Evolutionary conservation across 1,140 invertebrate species (phyloP).

Genomic region (Drosophila tristis): DNA sequence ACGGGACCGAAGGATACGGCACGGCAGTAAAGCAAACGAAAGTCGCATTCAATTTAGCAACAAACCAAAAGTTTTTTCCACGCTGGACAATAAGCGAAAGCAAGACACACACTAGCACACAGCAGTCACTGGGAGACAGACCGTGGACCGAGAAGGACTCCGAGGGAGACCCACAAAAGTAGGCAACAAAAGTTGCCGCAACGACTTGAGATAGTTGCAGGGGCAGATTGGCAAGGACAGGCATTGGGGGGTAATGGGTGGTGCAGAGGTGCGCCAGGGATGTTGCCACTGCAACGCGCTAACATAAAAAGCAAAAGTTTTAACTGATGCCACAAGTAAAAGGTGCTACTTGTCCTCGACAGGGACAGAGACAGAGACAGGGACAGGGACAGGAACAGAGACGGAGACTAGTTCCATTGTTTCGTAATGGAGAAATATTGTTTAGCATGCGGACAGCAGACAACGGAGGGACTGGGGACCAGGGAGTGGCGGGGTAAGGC

Average conservation of each 20-base stretch:
- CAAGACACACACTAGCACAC: conserved; percentile 34
- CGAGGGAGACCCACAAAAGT: conserved; percentile 34
- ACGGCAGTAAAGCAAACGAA: conserved; percentile 43
- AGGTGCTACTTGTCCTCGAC: conserved; percentile 73
- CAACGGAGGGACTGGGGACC: conserved; percentile 6
- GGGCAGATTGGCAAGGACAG: conserved; percentile 2
- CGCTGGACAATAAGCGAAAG: conserved; percentile 70
- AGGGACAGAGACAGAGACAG: conserved; percentile 1
- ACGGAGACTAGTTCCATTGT: conserved; percentile 60
- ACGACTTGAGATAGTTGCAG: conserved; percentile 59
- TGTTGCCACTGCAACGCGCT: conserved; percentile 62
- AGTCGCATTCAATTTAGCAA: conserved; percentile 79
- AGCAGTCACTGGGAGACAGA: conserved; percentile 1
- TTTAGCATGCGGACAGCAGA: conserved; percentile 61
- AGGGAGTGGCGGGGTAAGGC: conserved; percentile 1
- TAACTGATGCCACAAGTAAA: conserved; percentile 76
- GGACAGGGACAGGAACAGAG: not conserved
- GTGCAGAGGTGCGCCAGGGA: conserved; percentile 2
- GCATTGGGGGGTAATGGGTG: not conserved
- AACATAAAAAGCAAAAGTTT: conserved; percentile 79
- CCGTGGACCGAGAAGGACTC: not conserved
- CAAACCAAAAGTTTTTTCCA: conserved; percentile 67
- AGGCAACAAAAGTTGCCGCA: conserved; percentile 61
- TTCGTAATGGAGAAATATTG: conserved; percentile 79
- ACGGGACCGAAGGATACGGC: not conserved